Conservation (phyloP, 2,888 invertebrate species). For the Oeneis ivallda region DNA sequence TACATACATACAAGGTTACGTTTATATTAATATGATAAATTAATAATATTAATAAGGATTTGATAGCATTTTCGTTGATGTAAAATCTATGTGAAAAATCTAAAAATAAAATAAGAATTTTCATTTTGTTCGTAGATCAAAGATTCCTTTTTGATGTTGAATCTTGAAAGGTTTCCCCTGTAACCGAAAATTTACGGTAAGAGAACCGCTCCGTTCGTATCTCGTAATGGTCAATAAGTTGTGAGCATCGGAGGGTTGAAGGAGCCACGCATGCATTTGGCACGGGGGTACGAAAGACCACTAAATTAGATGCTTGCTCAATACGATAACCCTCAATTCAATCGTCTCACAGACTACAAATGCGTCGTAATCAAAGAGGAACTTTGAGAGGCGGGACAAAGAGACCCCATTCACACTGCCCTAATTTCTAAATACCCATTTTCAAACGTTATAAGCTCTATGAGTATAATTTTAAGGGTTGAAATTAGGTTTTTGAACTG, state of each 20-base stretch:
- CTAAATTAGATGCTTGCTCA: slow-evolving; percentile 28
- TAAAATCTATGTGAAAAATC: too few species aligned
- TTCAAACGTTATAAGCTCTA: neutral
- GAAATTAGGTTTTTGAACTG: neutral
- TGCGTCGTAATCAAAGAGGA: slow-evolving; percentile 31
- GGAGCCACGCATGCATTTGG: neutral
- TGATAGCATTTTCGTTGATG: too few species aligned
- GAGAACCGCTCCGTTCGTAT: slow-evolving; percentile 6
- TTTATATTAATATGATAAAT: too few species aligned
- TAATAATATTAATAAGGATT: too few species aligned
- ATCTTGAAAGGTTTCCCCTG: slow-evolving; percentile 17
- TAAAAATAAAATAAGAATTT: neutral
- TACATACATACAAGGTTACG: too few species aligned
- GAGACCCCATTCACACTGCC: slow-evolving; percentile 16
- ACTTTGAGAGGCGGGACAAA: slow-evolving; percentile 20
- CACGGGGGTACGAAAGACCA: slow-evolving; percentile 15
- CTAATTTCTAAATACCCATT: slow-evolving; percentile 22
- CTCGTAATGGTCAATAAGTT: slow-evolving; percentile 10
- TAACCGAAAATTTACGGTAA: slow-evolving; percentile 10
- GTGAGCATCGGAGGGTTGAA: slow-evolving; percentile 5
- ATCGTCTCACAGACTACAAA: slow-evolving; percentile 29
- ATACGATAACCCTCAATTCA: slow-evolving; percentile 28
- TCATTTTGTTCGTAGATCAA: neutral
- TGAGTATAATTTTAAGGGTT: slow-evolving; percentile 2
- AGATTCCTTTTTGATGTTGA: slow-evolving; percentile 9